phyloP scores from a whole-genome alignment of 1,140 invertebrate genomes.

The Pogonus chalceus region DNA sequence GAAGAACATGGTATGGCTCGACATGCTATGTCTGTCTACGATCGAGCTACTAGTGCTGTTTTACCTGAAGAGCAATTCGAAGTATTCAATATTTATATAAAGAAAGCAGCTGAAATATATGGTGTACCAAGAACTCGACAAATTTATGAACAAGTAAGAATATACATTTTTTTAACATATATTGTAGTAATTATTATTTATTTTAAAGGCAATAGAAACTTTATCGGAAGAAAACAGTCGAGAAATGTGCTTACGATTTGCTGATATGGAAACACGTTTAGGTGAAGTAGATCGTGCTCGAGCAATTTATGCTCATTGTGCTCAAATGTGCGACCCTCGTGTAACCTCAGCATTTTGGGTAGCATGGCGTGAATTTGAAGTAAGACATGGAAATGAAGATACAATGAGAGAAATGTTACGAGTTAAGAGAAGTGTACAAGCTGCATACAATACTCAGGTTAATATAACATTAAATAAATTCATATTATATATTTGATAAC shows the following conservation, averaged over 20 bases:
- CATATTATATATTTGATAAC: constrained; percentile 8
- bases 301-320: constrained; percentile 95
- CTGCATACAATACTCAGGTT: constrained; percentile 89
- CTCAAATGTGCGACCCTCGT: constrained; percentile 97
- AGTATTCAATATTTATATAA: constrained; percentile 98
- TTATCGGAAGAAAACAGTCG: constrained; percentile 83
- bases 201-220: constrained; percentile 94
- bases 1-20: constrained; percentile 95
- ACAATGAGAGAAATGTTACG: constrained; percentile 98
- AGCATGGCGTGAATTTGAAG: constrained; percentile 99
- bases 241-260: constrained; percentile 93
- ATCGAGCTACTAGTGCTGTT: constrained; percentile 85
- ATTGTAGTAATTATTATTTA: too few species aligned
- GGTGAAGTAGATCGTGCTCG: constrained; percentile 96
- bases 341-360: constrained; percentile 93
- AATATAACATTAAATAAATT: not conserved
- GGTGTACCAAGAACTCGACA: constrained; percentile 91
- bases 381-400: constrained; percentile 98
- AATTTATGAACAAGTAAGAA: constrained; percentile 96
- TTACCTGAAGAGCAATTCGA: constrained; percentile 89
- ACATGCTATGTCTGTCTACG: constrained; percentile 97
- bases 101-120: constrained; percentile 95
- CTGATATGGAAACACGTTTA: constrained; percentile 95
- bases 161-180: too few species aligned
- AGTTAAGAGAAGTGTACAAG: constrained; percentile 94